Base-by-base conservation (phyloP, 1,140 invertebrate species). In the Aphidius ervi region DNA sequence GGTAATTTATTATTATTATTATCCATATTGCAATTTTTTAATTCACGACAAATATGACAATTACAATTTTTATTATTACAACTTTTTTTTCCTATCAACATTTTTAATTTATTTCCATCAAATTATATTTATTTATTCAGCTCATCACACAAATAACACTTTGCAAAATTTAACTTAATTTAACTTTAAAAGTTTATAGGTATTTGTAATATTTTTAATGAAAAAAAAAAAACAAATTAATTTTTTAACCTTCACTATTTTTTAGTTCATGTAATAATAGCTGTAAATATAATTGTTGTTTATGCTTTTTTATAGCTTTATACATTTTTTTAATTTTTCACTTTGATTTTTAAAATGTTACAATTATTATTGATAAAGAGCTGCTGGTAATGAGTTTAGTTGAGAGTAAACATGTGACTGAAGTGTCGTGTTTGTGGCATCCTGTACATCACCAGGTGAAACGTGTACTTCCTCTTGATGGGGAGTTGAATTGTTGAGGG, bases 41-140 rank as follows among this genome's bases (percentile, higher is more conserved):
- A 71, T 68, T 85, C 84, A 56, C 81, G 77, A 66, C 85, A 86
- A 64, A 86, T 73, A 65, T 84, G 77, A 71, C 85, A 87, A 55
- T 72, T 74, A 70, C 85, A 87, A 37, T 71, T 59, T 59, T 63
- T 61, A 16, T 56, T 60, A 52, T 59, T 39, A 64, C 71, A 72
- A 45, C 58, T 52, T 31, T 46, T 58, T 55, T 46, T 61, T 48
- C 47, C 43, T 58, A 39, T 39, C 58, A 61, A 53, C 62, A 67
- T 65, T 58, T 56, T 57, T 54, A 60, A 16, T 9, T 40, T 9
- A 46, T 40, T 61, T n/a, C 16, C 16, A 16, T 16, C 0, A 16
- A 16, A 16, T 16, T 16, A 16, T 16, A 16, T 16, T 16, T 0
- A 16, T 16, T 16, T 16, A 9, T 74, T 76, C 73, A 62, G 57